phyloP scores from a whole-genome alignment of 1,140 invertebrate genomes.

The Orius insidiosus region DNA sequence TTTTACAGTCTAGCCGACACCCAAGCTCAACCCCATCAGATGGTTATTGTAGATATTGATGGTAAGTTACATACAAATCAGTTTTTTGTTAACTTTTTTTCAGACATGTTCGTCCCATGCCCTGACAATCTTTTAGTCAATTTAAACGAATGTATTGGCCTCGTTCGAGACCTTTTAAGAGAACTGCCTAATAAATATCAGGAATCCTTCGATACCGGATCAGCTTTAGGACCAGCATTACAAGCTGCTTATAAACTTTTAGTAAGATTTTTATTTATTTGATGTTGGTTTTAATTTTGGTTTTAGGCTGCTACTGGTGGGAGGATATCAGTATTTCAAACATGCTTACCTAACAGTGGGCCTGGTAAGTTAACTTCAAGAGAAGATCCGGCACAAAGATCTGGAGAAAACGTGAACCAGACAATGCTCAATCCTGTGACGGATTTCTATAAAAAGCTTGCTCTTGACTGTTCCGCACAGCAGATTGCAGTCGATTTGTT shows the following conservation, averaged over 20 bases:
- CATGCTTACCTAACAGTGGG: conserved; percentile 76
- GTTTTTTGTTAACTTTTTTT: conserved; percentile 17
- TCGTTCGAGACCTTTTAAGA: conserved; percentile 62
- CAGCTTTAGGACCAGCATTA: conserved; percentile 79
- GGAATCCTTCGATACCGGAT: conserved; percentile 54
- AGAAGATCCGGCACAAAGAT: conserved; percentile 73
- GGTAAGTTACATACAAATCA: conserved; percentile 31
- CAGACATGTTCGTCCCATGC: conserved; percentile 69
- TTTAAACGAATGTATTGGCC: conserved; percentile 62
- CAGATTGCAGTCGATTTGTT: conserved; percentile 95
- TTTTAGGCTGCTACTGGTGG: conserved; percentile 78
- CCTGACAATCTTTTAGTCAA: conserved; percentile 89
- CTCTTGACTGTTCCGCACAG: conserved; percentile 88
- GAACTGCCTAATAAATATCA: conserved; percentile 65
- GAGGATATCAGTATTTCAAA: conserved; percentile 84
- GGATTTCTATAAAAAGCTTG: conserved; percentile 95
- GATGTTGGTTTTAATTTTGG: no score
- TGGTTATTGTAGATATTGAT: conserved; percentile 85
- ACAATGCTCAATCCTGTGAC: conserved; percentile 73
- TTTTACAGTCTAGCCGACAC: conserved; percentile 86
- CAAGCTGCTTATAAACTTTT: conserved; percentile 85
- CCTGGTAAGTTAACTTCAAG: conserved; percentile 67
- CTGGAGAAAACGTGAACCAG: conserved; percentile 60
- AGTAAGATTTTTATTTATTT: no score
- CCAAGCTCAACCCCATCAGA: conserved; percentile 72